Base-by-base conservation (phyloP, 2,888 invertebrate genomes). In the Ichneumoninae sp. region DNA sequence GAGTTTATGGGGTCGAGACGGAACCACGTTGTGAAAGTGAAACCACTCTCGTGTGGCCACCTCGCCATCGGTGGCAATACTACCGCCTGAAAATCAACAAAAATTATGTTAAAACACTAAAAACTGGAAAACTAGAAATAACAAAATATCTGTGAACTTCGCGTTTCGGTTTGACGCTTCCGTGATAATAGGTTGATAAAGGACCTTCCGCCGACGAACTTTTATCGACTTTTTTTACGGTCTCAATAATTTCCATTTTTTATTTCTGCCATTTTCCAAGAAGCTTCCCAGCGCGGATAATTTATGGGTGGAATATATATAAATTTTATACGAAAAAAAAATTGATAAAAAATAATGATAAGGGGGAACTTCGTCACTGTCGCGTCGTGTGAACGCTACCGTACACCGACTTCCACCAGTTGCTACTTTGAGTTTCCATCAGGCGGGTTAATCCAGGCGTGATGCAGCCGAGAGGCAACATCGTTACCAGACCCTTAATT, bases 11-110 rank as follows among this genome's bases (percentile, higher is more conserved):
- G 98, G 95, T 99, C 99, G 93, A 99, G 96, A 86, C 99, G 96
- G 94, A 99, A 98, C 99, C 99, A 99, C 90, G 99, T 99, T 91
- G 98, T 98, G 94, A 99, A 99, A 76, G 99, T 99, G 96, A 99
- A 99, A 83, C 99, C 99, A 94, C 97, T 99, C 95, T 99, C 99
- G 94, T 99, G 98, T 52, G 99, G 99, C 99, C 99, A 99, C 94
- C 98, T 97, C 86, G 99, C 98, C 92, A 99, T 95, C 22, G 99
- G 99, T 75, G 99, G 99, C 91, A 99, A 95, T 66, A 99, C 98
- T 91, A 99, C 96, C 84, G 99, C 99, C 99, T 99, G 95, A 3
- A 95, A 95, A 91, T 92, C 79, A 47, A 54, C 44, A 54, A 77
- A 78, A 52, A 22, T 62, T 40, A 80, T 77, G 54, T 74, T 30